Evolutionary conservation across 1,140 invertebrate genomes (phyloP), one percentile per base, ranked within the genome.

Genomic region (Solenopsis invicta): DNA sequence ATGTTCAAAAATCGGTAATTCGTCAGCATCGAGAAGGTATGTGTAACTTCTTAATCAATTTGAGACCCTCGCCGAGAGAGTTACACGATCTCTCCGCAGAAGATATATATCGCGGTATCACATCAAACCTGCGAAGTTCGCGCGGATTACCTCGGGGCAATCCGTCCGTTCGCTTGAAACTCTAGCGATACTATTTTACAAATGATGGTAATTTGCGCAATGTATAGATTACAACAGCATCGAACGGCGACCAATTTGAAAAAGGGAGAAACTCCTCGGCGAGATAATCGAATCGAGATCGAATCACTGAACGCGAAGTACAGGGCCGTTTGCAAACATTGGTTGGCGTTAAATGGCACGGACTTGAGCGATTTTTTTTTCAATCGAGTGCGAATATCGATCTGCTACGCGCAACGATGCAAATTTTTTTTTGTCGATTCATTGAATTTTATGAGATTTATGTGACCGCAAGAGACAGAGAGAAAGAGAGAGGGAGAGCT

Each of bases 361-460:
- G 34, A 24, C 24, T 61, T 12, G 16, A 76, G 62, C n/a, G 8
- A 78, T 34, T 48, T 2, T 48, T 71, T 10, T 48, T 71, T 52
- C 10, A 59, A 18, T 80, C 52, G 37, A 29, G 24, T 5, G 13
- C n/a, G 29, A 52, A 37, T 13, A 16, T 48, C 50, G 10, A 29
- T 24, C 29, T 16, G 37, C 34, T 48, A 21, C 13, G 9, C 29
- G 61, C n/a, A 54, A 41, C 9, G 56, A 74, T 34, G 48, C 9
- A 67, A 59, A 50, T 41, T 45, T 82, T 41, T 41, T 82, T 72
- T 34, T 59, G n/a, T 10, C 18, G 41, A 29, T 82, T 72, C 29
- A 41, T 69, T 69, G 34, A 69, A 69, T 24, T 52, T 69, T 41
- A 52, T 21, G 10, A n/a, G 50, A 82, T 82, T 74, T 48, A 72